These are phyloP conservation scores for Drosophila buzzatii DNA, from an alignment of 2,888 invertebrate species.

Conservation along the genomic window DNA sequence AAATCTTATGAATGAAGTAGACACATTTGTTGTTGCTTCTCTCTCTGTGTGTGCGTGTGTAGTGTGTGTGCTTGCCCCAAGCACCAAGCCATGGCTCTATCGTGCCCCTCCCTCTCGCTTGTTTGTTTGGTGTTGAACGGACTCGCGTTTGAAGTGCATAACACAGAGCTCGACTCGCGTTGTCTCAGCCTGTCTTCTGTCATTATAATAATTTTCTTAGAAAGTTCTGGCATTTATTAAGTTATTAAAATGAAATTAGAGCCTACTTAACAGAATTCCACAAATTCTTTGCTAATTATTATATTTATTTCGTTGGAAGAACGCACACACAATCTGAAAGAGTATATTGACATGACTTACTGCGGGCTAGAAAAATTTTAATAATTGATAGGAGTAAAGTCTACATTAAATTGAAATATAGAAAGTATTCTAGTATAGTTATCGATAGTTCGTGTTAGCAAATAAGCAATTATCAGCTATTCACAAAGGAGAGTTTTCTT, in stretches of 20 bases:
- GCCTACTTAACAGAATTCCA: slow-evolving; percentile 47
- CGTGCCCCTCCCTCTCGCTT: neutral
- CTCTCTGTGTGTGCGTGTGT: slow-evolving; percentile 4
- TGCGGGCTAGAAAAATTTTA: neutral
- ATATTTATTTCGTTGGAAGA: slow-evolving; percentile 2
- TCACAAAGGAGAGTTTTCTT: too few relatives aligned
- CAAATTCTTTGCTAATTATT: slow-evolving; percentile 58
- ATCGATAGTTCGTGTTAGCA: too few relatives aligned
- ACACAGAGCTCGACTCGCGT: slow-evolving; percentile 12
- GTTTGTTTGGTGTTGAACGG: slow-evolving; percentile 53
- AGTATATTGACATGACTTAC: too few relatives aligned
- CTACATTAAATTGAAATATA: neutral
- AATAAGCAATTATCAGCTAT: too few relatives aligned
- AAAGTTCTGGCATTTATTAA: slow-evolving; percentile 70
- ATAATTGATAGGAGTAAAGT: neutral
- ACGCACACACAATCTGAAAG: neutral
- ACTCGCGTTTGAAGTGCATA: slow-evolving; percentile 57
- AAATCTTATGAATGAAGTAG: slow-evolving; percentile 80
- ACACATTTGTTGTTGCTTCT: slow-evolving; percentile 62
- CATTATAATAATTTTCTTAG: slow-evolving; percentile 63
- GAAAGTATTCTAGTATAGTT: neutral
- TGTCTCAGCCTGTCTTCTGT: slow-evolving; percentile 32
- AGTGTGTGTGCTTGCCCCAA: neutral
- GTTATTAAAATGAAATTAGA: slow-evolving; percentile 74
- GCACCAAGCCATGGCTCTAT: neutral